Evolutionary conservation across 2,888 invertebrate species (phyloP), one percentile per base, ranked within the genome.

Genomic region (Cataglyphis rosenhaueri): DNA sequence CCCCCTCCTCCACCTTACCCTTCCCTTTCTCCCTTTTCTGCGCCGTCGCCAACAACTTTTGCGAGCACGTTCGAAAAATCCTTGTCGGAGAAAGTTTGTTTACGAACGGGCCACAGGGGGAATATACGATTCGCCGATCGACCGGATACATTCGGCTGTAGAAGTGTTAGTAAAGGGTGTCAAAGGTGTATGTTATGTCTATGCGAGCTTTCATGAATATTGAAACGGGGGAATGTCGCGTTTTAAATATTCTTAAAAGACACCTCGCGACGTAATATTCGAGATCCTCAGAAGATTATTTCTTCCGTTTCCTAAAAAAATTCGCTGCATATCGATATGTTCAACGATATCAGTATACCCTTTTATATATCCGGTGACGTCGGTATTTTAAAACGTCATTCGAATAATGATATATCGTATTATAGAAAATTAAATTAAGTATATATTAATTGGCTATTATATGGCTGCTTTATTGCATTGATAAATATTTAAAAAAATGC

Each of bases 71-170:
- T 35, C 57, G 78, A 71, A 79, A 79, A 79, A 71, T 79, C 71
- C 68, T 57, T 35, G 71, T n/a, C 71, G 57, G 76, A 68, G 76
- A 79, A 79, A 79, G 78, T 79, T 79, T 79, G 78, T 79, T 79
- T 79, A 79, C 78, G 71, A 79, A 79, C 71, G 59, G 44, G 71
- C 71, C 59, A 71, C 78, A 35, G 44, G 59, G 44, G 71, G 78
- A 79, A 59, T 78, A 41, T 41, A 70, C 57, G 57, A 76, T 76
- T 76, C 76, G 68, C 29, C 66, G 66, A 68, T 76, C 76, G 55
- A 44, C 48, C 48, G 75, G 64, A 75, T 75, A 75, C 29, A n/a
- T 55, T 65, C 70, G 57, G 9, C 41, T 44, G 59, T 18, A 41
- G 44, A 35, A 52, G 48, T 52, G n/a, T n/a, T 68, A 41, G 25